Conservation (phyloP, 1,140 invertebrate genomes). For the Drosophila nigrodunni region DNA sequence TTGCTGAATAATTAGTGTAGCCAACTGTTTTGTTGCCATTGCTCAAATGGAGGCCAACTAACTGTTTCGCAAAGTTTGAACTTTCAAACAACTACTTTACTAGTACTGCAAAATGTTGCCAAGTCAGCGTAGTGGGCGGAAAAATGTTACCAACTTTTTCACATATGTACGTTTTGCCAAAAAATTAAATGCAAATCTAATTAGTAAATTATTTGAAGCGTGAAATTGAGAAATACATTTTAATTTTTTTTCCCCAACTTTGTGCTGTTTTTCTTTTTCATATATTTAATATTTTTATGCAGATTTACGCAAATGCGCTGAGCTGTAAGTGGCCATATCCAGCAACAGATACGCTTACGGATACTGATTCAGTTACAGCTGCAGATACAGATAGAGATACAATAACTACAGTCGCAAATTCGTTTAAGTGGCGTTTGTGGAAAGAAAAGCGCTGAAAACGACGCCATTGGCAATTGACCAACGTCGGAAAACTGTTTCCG, state of each 20-base stretch:
- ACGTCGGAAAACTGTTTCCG: slow-evolving; percentile 34
- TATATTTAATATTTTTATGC: slow-evolving; percentile 55
- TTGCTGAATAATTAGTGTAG: slow-evolving; percentile 66
- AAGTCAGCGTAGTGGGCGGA: slow-evolving; percentile 62
- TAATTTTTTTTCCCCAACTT: slow-evolving; percentile 32
- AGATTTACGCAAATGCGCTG: slow-evolving; percentile 72
- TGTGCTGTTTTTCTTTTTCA: slow-evolving; percentile 18
- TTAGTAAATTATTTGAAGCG: slow-evolving; percentile 84
- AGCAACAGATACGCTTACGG: slow-evolving; percentile 15
- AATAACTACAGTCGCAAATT: slow-evolving; percentile 4
- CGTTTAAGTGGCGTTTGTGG: slow-evolving; percentile 11
- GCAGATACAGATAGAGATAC: slow-evolving; percentile 20
- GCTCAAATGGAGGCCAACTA: slow-evolving; percentile 44
- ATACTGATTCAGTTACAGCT: slow-evolving; percentile 6
- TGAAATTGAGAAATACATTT: slow-evolving; percentile 83
- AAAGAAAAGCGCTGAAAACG: slow-evolving; percentile 32
- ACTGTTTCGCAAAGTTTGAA: slow-evolving; percentile 31
- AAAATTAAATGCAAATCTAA: slow-evolving; percentile 83
- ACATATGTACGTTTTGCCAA: slow-evolving; percentile 61
- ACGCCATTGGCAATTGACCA: slow-evolving; percentile 48
- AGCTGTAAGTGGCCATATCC: slow-evolving; percentile 72
- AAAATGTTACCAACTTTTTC: slow-evolving; percentile 33
- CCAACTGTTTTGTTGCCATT: slow-evolving; percentile 10
- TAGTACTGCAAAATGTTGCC: slow-evolving; percentile 40
- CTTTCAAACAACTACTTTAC: slow-evolving; percentile 27